Conservation (phyloP, 2,797 vertebrate genomes). For the Protosalanx chinensis region DNA sequence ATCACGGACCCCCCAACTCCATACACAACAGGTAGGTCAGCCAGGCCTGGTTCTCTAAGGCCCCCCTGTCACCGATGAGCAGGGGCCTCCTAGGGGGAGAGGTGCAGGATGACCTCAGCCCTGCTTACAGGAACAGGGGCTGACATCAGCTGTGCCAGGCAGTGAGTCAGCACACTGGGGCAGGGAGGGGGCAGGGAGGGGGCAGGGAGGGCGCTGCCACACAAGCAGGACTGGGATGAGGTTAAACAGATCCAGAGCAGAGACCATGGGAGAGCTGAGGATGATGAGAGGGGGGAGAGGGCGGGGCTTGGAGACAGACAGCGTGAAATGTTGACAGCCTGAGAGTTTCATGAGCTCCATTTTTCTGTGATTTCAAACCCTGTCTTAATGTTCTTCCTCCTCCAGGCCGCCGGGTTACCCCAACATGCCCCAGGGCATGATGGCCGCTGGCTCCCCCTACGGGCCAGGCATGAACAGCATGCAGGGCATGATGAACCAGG, state of each 20-base stretch:
- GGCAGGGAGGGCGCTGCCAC: background rate
- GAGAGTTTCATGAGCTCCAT: background rate
- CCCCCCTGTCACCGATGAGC: background rate
- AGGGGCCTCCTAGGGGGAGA: background rate
- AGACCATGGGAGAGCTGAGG: background rate
- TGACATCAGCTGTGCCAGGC: constrained; percentile 7
- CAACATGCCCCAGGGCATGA: constrained; percentile 90
- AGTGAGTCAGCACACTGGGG: background rate
- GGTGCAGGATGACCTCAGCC: constrained; percentile 3
- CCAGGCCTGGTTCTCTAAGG: background rate
- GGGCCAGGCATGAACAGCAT: constrained; percentile 95
- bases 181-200: no score
- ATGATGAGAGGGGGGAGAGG: background rate
- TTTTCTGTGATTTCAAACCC: background rate
- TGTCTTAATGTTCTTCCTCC: constrained; percentile 22
- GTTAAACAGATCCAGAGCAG: background rate
- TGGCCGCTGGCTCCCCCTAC: constrained; percentile 90
- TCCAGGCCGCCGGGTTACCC: constrained; percentile 91
- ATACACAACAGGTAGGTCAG: constrained; percentile 86
- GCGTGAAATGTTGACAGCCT: background rate
- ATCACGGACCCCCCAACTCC: constrained; percentile 87
- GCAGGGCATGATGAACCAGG: constrained; percentile 97
- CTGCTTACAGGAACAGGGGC: background rate
- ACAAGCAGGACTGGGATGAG: background rate
- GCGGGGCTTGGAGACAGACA: background rate